Percentiles rank a stretch among this genome's conserved stretches.
Evolutionary conservation across 2,797 vertebrate species (phyloP).

Genomic region (Sphenodon punctatus): DNA sequence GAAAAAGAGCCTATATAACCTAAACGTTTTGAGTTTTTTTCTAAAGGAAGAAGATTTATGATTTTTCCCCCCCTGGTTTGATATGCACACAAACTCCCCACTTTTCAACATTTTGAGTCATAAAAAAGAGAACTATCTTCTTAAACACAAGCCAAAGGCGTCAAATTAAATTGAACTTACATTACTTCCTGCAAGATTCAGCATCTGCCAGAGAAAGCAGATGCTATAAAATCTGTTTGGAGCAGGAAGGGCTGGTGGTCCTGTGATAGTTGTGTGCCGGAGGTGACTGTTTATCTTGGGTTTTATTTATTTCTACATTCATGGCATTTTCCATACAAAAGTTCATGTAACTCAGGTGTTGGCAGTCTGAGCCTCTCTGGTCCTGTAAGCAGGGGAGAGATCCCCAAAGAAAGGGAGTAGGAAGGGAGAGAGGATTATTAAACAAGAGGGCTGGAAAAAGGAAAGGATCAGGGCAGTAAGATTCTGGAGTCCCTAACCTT

Average conservation of each 20-base stretch:
- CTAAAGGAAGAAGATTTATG: neutral
- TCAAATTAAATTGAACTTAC: neutral
- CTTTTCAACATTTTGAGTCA: neutral
- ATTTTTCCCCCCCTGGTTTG: neutral
- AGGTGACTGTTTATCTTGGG: neutral
- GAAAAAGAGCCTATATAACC: neutral
- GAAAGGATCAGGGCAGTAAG: too few relatives aligned
- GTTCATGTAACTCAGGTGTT: too few relatives aligned
- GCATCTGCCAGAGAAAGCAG: neutral
- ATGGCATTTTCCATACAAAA: fast-evolving
- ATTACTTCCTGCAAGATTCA: neutral
- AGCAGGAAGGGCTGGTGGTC: neutral
- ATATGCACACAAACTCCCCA: neutral
- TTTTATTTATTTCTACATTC: neutral
- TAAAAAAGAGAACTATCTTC: neutral
- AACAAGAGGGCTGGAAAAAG: too few relatives aligned
- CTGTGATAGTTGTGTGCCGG: neutral
- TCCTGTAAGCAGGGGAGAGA: too few relatives aligned
- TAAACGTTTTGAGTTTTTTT: neutral
- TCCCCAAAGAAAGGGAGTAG: neutral
- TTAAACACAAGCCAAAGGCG: constrained; percentile 5
- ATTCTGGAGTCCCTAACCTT: too few relatives aligned
- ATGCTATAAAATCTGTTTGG: neutral
- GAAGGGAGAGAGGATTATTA: too few relatives aligned
- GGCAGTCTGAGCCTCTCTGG: too few relatives aligned